Conservation (phyloP, 2,113 vertebrate species). For the Pterocles orientalis region DNA sequence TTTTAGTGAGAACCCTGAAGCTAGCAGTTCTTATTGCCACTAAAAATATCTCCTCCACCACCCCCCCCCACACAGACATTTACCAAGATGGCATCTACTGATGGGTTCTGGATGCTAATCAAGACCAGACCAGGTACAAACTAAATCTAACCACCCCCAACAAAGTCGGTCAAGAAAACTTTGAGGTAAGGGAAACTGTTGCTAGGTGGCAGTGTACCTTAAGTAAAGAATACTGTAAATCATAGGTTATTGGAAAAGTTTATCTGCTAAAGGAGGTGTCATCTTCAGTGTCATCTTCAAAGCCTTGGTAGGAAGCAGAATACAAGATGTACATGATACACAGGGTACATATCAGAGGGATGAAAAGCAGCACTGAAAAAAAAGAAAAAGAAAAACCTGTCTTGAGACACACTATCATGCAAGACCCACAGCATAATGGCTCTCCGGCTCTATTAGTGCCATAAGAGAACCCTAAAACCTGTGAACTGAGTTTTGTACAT, state of each 20-base stretch:
- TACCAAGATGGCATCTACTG: background rate
- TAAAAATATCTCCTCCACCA: background rate
- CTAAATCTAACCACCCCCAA: background rate
- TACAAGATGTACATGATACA: background rate
- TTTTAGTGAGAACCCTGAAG: background rate
- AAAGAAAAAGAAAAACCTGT: background rate
- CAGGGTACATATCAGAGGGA: background rate
- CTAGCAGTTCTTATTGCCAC: background rate
- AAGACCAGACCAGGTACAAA: constrained; percentile 36
- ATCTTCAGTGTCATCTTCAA: background rate
- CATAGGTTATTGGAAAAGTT: background rate
- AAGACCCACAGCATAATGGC: background rate
- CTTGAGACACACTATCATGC: fast-evolving
- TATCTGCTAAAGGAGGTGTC: background rate
- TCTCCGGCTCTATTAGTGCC: background rate
- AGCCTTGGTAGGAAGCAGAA: background rate
- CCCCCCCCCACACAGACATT: background rate
- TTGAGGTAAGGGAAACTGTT: constrained; percentile 54
- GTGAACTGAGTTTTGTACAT: background rate
- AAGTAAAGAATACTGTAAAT: constrained; percentile 57
- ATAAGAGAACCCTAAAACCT: background rate
- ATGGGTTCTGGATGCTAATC: background rate
- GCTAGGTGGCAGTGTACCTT: constrained; percentile 73
- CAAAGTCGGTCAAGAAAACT: constrained; percentile 54
- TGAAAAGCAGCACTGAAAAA: background rate